Conservation (phyloP, 1,140 invertebrate species). For the Oedothorax gibbosus region DNA sequence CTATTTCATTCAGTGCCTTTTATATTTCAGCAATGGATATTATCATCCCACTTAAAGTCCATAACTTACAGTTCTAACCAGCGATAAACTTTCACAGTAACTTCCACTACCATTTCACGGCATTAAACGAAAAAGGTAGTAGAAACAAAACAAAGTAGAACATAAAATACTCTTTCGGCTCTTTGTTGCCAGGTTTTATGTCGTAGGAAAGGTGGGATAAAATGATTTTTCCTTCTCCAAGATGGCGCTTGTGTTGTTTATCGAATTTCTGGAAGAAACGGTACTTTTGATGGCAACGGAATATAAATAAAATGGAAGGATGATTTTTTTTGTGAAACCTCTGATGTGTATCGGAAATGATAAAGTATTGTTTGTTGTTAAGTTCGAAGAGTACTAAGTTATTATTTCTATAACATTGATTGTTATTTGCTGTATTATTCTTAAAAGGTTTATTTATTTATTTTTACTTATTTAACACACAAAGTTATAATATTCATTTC, state of each 20-base stretch:
- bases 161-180: slow-evolving; percentile 49
- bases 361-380: slow-evolving; percentile 31
- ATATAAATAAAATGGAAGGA: slow-evolving; percentile 11
- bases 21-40: background rate
- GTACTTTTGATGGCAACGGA: slow-evolving; percentile 1
- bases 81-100: slow-evolving; percentile 32
- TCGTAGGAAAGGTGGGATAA: slow-evolving; percentile 38
- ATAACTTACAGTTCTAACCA: slow-evolving; percentile 47
- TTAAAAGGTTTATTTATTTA: no score
- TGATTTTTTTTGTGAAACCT: background rate
- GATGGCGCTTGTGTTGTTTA: slow-evolving; percentile 51
- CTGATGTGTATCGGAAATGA: slow-evolving; percentile 31
- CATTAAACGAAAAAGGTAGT: slow-evolving; percentile 33
- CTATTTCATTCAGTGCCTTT: no score
- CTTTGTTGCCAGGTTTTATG: slow-evolving; percentile 56
- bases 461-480: no score
- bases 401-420: no score
- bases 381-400: background rate
- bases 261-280: slow-evolving; percentile 32
- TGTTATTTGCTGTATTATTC: no score
- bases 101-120: slow-evolving; percentile 13
- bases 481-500: no score
- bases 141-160: slow-evolving; percentile 39
- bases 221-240: slow-evolving; percentile 52
- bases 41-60: slow-evolving; percentile 6